These are phyloP conservation scores for Drosophila arizonae DNA, from an alignment of 1,140 invertebrate species.

Conservation along the genomic window DNA sequence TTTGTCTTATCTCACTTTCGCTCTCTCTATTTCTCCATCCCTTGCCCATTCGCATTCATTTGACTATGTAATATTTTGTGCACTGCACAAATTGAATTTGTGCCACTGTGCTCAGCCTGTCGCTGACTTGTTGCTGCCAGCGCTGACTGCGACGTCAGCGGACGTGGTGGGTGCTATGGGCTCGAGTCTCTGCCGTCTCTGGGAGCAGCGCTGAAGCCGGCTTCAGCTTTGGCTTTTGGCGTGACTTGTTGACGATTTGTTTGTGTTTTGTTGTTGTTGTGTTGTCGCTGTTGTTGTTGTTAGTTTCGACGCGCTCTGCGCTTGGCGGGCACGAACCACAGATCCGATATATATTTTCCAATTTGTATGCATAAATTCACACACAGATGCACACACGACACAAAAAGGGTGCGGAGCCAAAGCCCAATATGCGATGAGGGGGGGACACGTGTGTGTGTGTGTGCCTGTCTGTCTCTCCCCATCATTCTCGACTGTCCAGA, in stretches of 20 bases:
- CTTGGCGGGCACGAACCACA: slow-evolving; percentile 76
- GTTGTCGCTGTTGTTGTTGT: slow-evolving; percentile 36
- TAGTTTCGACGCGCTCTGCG: slow-evolving; percentile 44
- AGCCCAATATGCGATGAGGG: background rate
- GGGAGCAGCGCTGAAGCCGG: slow-evolving; percentile 51
- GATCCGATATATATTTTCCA: slow-evolving; percentile 82
- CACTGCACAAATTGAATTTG: background rate
- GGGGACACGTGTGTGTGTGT: background rate
- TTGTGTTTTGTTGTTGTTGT: slow-evolving; percentile 50
- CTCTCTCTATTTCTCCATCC: background rate
- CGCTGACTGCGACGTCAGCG: slow-evolving; percentile 34
- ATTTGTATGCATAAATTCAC: slow-evolving; percentile 80
- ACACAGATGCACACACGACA: slow-evolving; percentile 54
- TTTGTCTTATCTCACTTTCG: too few species aligned
- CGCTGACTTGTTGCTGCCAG: slow-evolving; percentile 68
- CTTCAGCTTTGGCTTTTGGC: slow-evolving; percentile 69
- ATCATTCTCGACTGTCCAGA: slow-evolving; percentile 9
- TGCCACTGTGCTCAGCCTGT: slow-evolving; percentile 55
- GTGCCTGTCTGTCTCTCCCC: background rate
- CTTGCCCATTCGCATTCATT: background rate
- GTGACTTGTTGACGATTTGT: slow-evolving; percentile 78
- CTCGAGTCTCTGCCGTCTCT: slow-evolving; percentile 21
- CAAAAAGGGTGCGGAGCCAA: slow-evolving; percentile 8
- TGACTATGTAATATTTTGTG: background rate
- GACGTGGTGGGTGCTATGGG: slow-evolving; percentile 42